These are phyloP conservation scores for Aspiorhynchus laticeps DNA, from an alignment of 2,113 vertebrate genomes.

Conservation along the genomic window DNA sequence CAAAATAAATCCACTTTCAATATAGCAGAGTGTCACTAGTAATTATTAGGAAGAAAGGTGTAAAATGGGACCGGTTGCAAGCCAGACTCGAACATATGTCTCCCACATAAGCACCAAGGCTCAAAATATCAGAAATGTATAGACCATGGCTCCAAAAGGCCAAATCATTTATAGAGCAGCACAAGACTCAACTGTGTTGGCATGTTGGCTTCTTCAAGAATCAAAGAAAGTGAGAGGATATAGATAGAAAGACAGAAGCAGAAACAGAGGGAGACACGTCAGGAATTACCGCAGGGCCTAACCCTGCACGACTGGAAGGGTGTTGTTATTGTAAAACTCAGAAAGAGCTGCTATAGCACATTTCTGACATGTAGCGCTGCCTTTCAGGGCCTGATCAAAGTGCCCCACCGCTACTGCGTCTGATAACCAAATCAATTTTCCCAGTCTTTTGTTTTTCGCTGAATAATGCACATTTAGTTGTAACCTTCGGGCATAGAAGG, in stretches of 20 bases:
- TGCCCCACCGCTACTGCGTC: conserved; percentile 66
- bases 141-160: background rate
- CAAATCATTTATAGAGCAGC: background rate
- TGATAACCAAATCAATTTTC: conserved; percentile 82
- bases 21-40: background rate
- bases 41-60: background rate
- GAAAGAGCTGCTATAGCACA: conserved; percentile 80
- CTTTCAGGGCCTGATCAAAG: conserved; percentile 81
- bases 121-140: background rate
- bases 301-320: conserved; percentile 57
- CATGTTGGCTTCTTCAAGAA: background rate
- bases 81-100: background rate
- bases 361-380: conserved; percentile 77
- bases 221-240: conserved; percentile 40
- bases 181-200: conserved; percentile 43
- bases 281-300: conserved; percentile 61
- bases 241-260: conserved; percentile 37
- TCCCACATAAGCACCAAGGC: background rate
- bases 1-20: background rate
- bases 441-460: conserved; percentile 83
- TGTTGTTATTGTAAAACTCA: conserved; percentile 80
- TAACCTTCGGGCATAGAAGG: conserved; percentile 82
- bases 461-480: conserved; percentile 85
- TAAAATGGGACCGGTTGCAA: background rate
- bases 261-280: conserved; percentile 12